phyloP scores from a whole-genome alignment of 2,797 vertebrate genomes.

The Vultur gryphus region DNA sequence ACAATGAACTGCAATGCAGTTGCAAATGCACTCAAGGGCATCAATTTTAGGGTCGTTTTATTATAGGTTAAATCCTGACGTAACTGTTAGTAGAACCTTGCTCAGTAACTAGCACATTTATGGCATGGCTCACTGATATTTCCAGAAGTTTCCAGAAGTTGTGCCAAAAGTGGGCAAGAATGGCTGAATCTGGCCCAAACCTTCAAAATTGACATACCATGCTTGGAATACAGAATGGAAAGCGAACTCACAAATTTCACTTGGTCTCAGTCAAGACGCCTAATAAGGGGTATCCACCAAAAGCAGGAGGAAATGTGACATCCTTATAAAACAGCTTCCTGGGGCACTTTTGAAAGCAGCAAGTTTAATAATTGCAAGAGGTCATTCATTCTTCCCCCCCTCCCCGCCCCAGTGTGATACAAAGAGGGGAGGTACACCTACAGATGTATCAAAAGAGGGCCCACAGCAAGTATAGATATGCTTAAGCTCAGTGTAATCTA shows the following conservation, averaged over 20 bases:
- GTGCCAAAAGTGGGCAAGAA: neutral
- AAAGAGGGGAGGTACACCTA: neutral
- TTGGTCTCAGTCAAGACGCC: neutral
- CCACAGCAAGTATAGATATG: neutral
- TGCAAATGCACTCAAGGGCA: neutral
- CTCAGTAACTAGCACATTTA: neutral
- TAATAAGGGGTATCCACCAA: neutral
- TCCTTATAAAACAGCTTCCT: neutral
- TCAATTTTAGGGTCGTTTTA: neutral
- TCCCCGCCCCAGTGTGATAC: neutral
- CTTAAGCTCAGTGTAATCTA: neutral
- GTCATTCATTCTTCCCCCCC: neutral
- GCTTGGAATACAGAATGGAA: neutral
- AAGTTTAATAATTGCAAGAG: neutral
- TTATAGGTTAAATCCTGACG: neutral
- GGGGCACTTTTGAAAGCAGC: neutral
- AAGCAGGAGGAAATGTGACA: neutral
- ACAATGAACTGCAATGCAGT: neutral
- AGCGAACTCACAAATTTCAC: neutral
- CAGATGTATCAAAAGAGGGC: neutral
- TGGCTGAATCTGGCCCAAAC: neutral
- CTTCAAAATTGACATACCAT: neutral
- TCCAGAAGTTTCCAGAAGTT: neutral
- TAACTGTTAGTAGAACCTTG: neutral
- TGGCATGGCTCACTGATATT: neutral